Base-by-base conservation (phyloP, 2,888 invertebrate species). In the Punctoribates punctum region DNA sequence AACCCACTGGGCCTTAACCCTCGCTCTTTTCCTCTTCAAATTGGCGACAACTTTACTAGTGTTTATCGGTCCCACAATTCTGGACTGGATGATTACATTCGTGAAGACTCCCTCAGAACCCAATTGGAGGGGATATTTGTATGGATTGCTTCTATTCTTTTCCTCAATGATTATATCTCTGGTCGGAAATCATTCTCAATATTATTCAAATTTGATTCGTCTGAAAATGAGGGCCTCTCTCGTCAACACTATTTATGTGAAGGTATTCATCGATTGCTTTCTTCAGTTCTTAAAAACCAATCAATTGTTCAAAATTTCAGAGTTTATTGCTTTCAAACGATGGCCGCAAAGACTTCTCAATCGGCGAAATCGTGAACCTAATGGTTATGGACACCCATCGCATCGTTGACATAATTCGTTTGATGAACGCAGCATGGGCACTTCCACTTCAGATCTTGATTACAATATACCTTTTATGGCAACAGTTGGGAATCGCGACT, bases 131-230 rank as follows among this genome's bases (percentile, higher is more conserved):
- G 96, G 97, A 46, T 91, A 92, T 81, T 83, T 93, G 13, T 96
- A 92, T 84, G 91, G 94, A 0, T 85, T 88, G 0, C 83, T 90
- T 0, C 87, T 97, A 77, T 88, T 96, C 79, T 81, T 88, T 2
- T 88, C 90, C 48, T 92, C 95, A 0, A 86, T 89, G 0, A 82
- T 90, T 0, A 93, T 94, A 84, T 95, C 96, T 0, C 84, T 95
- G 80, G 86, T 96, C 70, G 86, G 94, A 57, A 90, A 93, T 1
- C 95, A 96, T 82, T 95, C 96, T 84, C 96, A 94, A 84, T 92
- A 94, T 82, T 88, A 91, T 77, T 93, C 93, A 92, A 91, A 92
- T 85, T 87, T 93, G 73, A 90, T 94, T 20, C 96, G 96, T 4
- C 89, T 97, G 87, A 89, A 93, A 77, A 91, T 96, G 81, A 88